Conservation (phyloP, 2,797 vertebrate species). For the Hydrophis major region DNA sequence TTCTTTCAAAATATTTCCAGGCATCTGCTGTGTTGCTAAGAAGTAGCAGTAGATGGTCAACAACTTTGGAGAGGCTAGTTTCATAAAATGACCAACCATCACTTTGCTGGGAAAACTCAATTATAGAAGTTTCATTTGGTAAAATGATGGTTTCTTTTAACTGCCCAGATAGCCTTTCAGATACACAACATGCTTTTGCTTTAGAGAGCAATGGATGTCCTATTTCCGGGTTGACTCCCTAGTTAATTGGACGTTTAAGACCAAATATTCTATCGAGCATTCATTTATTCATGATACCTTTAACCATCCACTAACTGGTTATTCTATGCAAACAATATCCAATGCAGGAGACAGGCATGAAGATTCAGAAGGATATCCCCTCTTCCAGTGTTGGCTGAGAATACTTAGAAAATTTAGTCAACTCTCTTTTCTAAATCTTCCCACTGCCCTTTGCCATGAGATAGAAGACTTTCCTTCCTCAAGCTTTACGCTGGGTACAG, state of each 20-base stretch:
- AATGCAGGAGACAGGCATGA: neutral
- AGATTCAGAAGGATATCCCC: neutral
- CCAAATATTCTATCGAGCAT: neutral
- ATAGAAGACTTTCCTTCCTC: neutral
- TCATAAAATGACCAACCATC: neutral
- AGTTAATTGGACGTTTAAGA: neutral
- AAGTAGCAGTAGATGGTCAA: neutral
- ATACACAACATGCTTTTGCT: neutral
- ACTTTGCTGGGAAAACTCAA: neutral
- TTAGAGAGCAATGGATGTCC: neutral
- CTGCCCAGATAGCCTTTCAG: neutral
- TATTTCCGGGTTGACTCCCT: neutral
- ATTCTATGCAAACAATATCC: neutral
- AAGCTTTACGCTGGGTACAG: neutral
- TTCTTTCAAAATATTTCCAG: neutral
- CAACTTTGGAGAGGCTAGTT: neutral
- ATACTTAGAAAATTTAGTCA: neutral
- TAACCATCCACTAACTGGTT: neutral
- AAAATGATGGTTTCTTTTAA: neutral
- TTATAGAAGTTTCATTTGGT: neutral
- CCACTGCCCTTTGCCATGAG: neutral
- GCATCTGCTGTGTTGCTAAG: neutral
- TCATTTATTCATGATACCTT: neutral
- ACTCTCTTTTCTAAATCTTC: neutral
- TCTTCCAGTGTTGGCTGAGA: neutral